Base-by-base conservation (phyloP, 2,888 invertebrate species). In the Teleogryllus oceanicus region DNA sequence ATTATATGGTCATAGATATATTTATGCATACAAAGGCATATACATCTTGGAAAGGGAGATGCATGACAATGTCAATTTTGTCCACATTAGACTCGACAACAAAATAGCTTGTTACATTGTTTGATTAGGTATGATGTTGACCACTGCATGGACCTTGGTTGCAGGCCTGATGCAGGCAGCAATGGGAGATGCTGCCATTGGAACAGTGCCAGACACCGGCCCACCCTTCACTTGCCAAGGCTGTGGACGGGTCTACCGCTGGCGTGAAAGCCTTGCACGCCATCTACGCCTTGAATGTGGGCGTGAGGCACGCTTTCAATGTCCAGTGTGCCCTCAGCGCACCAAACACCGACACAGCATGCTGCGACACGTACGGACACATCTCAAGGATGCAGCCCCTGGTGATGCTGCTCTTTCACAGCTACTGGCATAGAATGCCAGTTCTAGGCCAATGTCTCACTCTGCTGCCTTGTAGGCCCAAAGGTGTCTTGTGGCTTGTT, bases 201-300 rank as follows among this genome's bases (percentile, higher is more conserved):
- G 37, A 37, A 37, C 37, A 37, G 37, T 37, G 37, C 37, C 37
- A 37, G 37, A 37, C 37, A 37, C 37, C 37, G 37, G 37, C 8
- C 37, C 20, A 18, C 78, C 78, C 13, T 80, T 74, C 77, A 77
- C 50, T 49, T 80, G 80, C n/a, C 78, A 76, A 24, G 74, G 49
- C 24, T 81, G 80, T 49, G 79, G 79, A 3, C 79, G 79, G 2
- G 76, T 75, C 2, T 81, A 81, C 78, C 75, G 78, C 12, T 76
- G 79, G 13, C 75, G 76, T 10, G 79, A 80, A 24, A 78, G 76
- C 3, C 75, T 75, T 75, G 20, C 24, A 8, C 91, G 94, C 10
- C 95, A 95, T 88, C 94, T 94, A 87, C 93, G 92, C 88, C 94
- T 94, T 82, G 94, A 94, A 87, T 94, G 94, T 81, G 87, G 87